Evolutionary conservation across 2,113 vertebrate species (phyloP).

Genomic region (Montifringilla adamsi): DNA sequence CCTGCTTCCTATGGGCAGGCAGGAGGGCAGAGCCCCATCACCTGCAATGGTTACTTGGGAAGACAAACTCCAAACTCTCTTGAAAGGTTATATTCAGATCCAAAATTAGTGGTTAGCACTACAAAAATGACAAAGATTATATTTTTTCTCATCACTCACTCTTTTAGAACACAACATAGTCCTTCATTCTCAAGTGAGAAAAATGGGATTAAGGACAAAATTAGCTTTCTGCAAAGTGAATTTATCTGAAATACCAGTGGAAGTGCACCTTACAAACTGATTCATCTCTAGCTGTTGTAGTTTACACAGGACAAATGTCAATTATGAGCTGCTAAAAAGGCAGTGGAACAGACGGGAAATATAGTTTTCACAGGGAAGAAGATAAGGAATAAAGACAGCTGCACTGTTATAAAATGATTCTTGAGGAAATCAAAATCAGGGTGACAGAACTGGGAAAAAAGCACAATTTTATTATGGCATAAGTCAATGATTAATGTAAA

Average conservation of each 20-base stretch:
- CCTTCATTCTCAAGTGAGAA: neutral
- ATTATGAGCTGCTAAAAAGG: neutral
- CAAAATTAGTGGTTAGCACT: neutral
- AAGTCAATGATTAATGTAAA: neutral
- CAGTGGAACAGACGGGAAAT: neutral
- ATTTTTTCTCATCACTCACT: neutral
- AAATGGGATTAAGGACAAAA: neutral
- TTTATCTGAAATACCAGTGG: neutral
- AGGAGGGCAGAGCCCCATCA: neutral
- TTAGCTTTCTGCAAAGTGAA: neutral
- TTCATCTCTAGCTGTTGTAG: neutral
- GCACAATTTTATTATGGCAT: neutral
- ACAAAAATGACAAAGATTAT: neutral
- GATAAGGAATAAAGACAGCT: neutral
- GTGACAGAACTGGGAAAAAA: neutral
- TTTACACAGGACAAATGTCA: neutral
- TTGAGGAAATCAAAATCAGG: neutral
- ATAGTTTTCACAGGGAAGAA: neutral
- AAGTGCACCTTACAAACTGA: neutral
- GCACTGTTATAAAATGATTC: neutral
- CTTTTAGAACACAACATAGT: neutral
- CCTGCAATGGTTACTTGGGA: accelerated
- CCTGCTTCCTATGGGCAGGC: neutral
- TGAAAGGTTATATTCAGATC: neutral
- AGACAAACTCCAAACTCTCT: neutral